Percentiles rank a stretch among this genome's conserved stretches.
These are phyloP conservation scores for Nomada goodeniana DNA, from an alignment of 2,888 invertebrate genomes.

Conservation along the genomic window DNA sequence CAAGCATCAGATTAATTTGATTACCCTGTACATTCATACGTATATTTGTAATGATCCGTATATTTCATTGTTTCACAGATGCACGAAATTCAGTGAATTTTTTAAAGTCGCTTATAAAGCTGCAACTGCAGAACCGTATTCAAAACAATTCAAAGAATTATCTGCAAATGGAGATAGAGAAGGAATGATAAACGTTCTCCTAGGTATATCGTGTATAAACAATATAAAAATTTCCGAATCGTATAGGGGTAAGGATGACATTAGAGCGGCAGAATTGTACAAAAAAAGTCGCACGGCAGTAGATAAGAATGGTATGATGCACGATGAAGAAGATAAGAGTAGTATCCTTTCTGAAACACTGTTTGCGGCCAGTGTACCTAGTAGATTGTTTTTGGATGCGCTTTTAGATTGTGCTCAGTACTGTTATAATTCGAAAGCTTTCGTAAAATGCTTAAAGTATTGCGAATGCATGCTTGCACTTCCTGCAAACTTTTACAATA, in stretches of 20 bases:
- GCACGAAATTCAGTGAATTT: conserved; percentile 63
- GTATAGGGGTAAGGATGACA: conserved; percentile 73
- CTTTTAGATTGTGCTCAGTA: conserved; percentile 71
- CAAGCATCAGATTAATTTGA: conserved; percentile 2
- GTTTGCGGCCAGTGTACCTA: conserved; percentile 70
- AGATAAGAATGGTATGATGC: conserved; percentile 20
- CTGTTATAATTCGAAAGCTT: conserved; percentile 68
- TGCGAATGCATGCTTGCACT: conserved; percentile 73
- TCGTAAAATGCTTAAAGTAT: conserved; percentile 72
- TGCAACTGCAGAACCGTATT: conserved; percentile 57
- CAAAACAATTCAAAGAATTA: conserved; percentile 60
- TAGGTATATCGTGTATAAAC: conserved; percentile 65
- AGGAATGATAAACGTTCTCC: conserved; percentile 75
- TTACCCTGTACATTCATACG: neutral
- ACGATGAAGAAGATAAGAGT: conserved; percentile 42
- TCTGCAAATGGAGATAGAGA: conserved; percentile 71
- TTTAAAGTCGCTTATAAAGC: conserved; percentile 62
- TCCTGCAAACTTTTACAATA: conserved; percentile 53
- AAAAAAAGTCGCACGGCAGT: conserved; percentile 40
- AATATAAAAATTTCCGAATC: conserved; percentile 67
- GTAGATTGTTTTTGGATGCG: conserved; percentile 69
- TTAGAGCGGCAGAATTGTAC: conserved; percentile 68
- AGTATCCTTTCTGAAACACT: conserved; percentile 74
- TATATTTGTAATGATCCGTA: neutral
- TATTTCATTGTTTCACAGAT: conserved; percentile 40